Base-by-base conservation (phyloP, 2,113 vertebrate genomes). In the Terrapene triunguis region DNA sequence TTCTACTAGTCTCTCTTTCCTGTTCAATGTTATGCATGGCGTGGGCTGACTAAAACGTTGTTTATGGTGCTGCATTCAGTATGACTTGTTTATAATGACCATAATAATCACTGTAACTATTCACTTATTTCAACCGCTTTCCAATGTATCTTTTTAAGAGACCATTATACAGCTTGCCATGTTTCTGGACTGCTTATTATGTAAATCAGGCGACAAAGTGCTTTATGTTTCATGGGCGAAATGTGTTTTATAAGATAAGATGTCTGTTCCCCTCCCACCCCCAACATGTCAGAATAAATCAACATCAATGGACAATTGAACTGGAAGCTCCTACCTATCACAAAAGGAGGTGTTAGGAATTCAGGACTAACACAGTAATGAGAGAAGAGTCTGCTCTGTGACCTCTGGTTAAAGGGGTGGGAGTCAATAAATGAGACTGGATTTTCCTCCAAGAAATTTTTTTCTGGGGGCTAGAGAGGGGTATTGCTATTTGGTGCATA, bases 201-300 rank as follows among this genome's bases (percentile, higher is more conserved):
- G 92, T 88, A 96, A 94, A 96, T 38, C 79, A 84, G 76, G 83
- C 59, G 47, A 89, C 35, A 42, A 84, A 85, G 62, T n/a, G 57
- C 82, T 95, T 78, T 50, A 44, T 76, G 76, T 83, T 94, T 87
- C 86, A 87, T 55, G 50, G 85, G 57, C 82, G 65, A 96, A 97
- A 95, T 97, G 95, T 97, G 96, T 96, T 97, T 93, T 85, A 88
- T 85, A 94, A 95, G 96, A 97, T 97, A 97, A 97, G 92, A 88
- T 92, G 44, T 53, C 53, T 53, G 65, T 78, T 89, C 59, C 11
- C 44, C 74, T 88, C 82, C 35, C 84, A 35, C 38, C 53, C 55
- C 51, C 48, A 35, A 79, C 59, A 59, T 88, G 80, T 87, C 53
- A 81, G 91, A 95, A 94, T 94, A 86, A 92, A 93, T 94, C 51